A percentile compares a stretch with the other conserved stretches of the same genome.
Evolutionary conservation across 2,113 vertebrate species (phyloP).

Genomic region (Camelus bactrianus): DNA sequence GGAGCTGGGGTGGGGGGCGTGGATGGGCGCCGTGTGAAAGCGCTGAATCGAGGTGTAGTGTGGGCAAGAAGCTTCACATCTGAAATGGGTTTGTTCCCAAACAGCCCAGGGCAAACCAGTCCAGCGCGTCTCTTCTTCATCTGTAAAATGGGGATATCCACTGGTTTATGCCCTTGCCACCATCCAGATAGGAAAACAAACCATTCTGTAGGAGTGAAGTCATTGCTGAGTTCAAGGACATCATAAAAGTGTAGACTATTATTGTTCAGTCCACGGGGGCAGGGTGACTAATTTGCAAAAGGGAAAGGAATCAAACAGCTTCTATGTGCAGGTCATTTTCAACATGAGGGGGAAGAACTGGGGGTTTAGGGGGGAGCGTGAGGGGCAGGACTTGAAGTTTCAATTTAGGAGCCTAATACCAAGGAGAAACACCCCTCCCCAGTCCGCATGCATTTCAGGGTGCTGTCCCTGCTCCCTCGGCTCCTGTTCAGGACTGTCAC

Average conservation of each 20-base stretch:
- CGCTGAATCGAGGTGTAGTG: too few species aligned
- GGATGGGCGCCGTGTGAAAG: neutral
- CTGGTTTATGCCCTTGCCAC: neutral
- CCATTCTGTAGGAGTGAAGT: neutral
- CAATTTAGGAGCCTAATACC: neutral
- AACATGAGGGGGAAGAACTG: neutral
- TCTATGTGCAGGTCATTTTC: neutral
- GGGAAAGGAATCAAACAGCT: slow-evolving; percentile 27
- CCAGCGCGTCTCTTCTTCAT: neutral
- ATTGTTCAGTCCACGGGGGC: neutral
- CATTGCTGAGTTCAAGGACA: slow-evolving; percentile 31
- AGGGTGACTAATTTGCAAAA: slow-evolving; percentile 59
- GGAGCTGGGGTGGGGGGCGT: neutral
- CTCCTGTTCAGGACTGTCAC: neutral
- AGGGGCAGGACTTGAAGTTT: neutral
- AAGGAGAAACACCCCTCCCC: neutral
- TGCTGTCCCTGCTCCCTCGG: neutral
- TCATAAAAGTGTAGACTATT: neutral
- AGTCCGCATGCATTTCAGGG: neutral
- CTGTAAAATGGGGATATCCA: neutral
- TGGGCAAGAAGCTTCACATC: neutral
- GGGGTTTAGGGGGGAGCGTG: neutral
- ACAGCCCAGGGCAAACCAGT: neutral
- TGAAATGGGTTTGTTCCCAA: neutral
- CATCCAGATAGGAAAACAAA: neutral